These are phyloP conservation scores for Apodemia duryi DNA, from an alignment of 2,888 invertebrate species.

Conservation along the genomic window DNA sequence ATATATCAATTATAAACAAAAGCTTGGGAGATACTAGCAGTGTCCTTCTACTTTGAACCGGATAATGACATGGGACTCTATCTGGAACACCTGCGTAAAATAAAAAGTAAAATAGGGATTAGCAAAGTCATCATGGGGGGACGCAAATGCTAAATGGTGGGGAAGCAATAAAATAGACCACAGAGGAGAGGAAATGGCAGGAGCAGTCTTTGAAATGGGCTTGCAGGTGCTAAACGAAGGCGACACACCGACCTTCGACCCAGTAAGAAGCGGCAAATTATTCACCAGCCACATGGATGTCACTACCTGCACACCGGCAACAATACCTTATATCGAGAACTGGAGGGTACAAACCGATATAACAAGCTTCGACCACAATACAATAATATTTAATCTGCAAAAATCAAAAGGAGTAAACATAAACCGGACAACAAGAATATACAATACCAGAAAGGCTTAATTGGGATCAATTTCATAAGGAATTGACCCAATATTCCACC, in stretches of 20 bases:
- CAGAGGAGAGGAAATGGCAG: too few relatives aligned
- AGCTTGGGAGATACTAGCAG: too few relatives aligned
- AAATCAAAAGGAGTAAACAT: background rate
- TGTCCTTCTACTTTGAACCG: too few relatives aligned
- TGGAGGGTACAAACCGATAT: background rate
- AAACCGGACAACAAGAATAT: background rate
- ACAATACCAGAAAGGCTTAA: background rate
- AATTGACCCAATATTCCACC: background rate
- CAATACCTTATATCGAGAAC: background rate
- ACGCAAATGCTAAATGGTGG: too few relatives aligned
- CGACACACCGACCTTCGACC: constrained; percentile 12
- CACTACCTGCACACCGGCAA: constrained; percentile 4
- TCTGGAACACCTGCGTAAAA: too few relatives aligned
- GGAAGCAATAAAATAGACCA: too few relatives aligned
- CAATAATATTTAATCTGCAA: background rate
- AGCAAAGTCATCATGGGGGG: background rate
- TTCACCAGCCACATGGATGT: constrained; percentile 15
- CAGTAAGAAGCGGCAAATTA: background rate
- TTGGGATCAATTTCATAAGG: background rate
- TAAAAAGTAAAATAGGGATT: background rate
- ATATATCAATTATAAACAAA: too few relatives aligned
- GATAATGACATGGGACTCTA: too few relatives aligned
- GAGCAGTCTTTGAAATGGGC: too few relatives aligned
- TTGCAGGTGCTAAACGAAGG: too few relatives aligned
- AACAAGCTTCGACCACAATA: background rate